phyloP scores from a whole-genome alignment of 2,113 vertebrate genomes.

The Paratilapia polleni region DNA sequence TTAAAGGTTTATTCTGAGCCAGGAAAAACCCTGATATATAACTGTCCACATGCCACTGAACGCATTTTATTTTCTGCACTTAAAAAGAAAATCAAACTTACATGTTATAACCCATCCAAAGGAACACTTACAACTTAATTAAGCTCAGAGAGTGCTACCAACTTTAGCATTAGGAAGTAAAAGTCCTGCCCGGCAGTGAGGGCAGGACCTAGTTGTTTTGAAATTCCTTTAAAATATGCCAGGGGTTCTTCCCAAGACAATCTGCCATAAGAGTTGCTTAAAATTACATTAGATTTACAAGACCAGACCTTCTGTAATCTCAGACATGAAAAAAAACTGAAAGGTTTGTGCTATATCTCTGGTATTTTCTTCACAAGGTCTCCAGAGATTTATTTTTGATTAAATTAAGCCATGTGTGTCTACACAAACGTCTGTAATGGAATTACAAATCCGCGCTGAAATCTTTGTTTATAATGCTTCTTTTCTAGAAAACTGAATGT shows the following conservation, averaged over 20 bases:
- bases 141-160: background rate
- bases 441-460: background rate
- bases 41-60: background rate
- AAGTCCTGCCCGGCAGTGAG: conserved; percentile 10
- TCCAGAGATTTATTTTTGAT: background rate
- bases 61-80: background rate
- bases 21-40: background rate
- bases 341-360: background rate
- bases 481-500: background rate
- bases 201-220: background rate
- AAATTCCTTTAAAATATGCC: conserved; percentile 24
- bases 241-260: background rate
- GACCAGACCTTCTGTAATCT: conserved; percentile 40
- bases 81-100: background rate
- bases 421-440: background rate
- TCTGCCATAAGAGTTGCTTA: background rate
- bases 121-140: background rate
- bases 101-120: background rate
- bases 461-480: background rate
- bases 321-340: conserved; percentile 15
- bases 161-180: conserved; percentile 4
- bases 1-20: background rate
- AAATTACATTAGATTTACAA: conserved; percentile 15
- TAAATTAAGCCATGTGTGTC: background rate
- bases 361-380: conserved; percentile 2